phyloP scores from a whole-genome alignment of 92 coral and sea anemone species.

The Parazoanthus atlanticus region DNA sequence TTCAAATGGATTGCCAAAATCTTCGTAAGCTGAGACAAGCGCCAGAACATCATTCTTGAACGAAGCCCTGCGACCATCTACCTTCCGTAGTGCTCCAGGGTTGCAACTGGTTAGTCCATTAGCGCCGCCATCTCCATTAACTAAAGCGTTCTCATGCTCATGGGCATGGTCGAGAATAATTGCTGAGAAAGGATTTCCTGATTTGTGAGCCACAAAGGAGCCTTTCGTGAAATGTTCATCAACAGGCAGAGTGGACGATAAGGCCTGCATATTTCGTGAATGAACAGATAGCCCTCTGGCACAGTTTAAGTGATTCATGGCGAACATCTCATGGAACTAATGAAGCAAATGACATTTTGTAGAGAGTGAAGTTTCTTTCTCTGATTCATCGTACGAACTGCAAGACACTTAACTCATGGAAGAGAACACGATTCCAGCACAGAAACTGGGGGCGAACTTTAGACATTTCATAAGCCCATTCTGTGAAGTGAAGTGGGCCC shows the following conservation, averaged over 20 bases:
- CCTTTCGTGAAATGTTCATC: neutral
- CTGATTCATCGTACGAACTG: too few species aligned
- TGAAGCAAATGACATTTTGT: neutral
- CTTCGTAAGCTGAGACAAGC: slow-evolving; percentile 47
- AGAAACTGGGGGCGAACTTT: too few species aligned
- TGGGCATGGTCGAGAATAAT: slow-evolving; percentile 68
- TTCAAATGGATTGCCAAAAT: slow-evolving; percentile 60
- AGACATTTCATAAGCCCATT: too few species aligned
- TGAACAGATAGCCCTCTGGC: neutral
- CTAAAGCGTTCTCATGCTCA: slow-evolving; percentile 62
- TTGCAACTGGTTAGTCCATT: slow-evolving; percentile 63
- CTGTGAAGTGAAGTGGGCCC: too few species aligned
- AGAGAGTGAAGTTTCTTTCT: neutral
- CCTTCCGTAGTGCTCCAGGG: slow-evolving; percentile 46
- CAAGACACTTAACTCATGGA: too few species aligned
- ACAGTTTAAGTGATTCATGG: neutral
- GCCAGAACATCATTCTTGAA: slow-evolving; percentile 44
- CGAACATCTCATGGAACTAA: neutral
- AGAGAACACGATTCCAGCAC: too few species aligned
- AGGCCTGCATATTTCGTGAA: neutral
- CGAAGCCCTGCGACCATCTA: too few species aligned
- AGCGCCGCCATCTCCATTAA: slow-evolving; percentile 72
- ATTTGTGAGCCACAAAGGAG: neutral
- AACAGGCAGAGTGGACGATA: neutral
- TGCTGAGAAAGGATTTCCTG: slow-evolving; percentile 58